These are phyloP conservation scores for Hypsibius dujardini DNA, from an alignment of 1,140 invertebrate genomes.

Conservation along the genomic window DNA sequence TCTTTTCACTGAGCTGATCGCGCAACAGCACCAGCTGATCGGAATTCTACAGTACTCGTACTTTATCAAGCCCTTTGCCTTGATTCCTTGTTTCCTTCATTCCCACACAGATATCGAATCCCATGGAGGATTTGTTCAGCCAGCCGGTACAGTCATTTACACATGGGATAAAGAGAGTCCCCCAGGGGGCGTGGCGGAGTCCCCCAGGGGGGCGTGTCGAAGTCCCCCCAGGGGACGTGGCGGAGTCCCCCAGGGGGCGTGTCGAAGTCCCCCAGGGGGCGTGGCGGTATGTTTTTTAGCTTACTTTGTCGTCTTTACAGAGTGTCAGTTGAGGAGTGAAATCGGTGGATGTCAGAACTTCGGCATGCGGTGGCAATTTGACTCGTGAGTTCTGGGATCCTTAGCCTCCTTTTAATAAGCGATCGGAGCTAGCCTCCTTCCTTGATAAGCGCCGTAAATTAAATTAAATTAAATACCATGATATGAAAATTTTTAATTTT, in stretches of 20 bases:
- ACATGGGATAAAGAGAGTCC: neutral
- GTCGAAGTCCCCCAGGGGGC: neutral
- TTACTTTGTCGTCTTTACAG: neutral
- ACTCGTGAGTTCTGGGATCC: neutral
- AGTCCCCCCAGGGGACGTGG: too few relatives aligned
- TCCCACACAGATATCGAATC: neutral
- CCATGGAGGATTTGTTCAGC: neutral
- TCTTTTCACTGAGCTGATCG: too few relatives aligned
- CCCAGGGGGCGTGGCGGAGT: neutral
- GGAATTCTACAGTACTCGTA: too few relatives aligned
- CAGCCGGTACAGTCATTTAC: neutral
- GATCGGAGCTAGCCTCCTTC: neutral
- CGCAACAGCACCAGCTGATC: too few relatives aligned
- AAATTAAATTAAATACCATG: too few relatives aligned
- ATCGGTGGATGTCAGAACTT: conserved; percentile 15
- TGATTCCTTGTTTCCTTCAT: too few relatives aligned
- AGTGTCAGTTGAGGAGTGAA: neutral
- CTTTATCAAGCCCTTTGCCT: too few relatives aligned
- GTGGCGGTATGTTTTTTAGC: too few relatives aligned
- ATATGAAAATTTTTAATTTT: too few relatives aligned
- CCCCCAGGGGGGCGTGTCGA: neutral
- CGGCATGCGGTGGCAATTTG: conserved; percentile 15
- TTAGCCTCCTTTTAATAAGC: neutral
- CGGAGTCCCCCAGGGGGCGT: too few relatives aligned
- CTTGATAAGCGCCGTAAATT: too few relatives aligned